phyloP scores from a whole-genome alignment of 2,797 vertebrate species.

The Silurus aristotelis region DNA sequence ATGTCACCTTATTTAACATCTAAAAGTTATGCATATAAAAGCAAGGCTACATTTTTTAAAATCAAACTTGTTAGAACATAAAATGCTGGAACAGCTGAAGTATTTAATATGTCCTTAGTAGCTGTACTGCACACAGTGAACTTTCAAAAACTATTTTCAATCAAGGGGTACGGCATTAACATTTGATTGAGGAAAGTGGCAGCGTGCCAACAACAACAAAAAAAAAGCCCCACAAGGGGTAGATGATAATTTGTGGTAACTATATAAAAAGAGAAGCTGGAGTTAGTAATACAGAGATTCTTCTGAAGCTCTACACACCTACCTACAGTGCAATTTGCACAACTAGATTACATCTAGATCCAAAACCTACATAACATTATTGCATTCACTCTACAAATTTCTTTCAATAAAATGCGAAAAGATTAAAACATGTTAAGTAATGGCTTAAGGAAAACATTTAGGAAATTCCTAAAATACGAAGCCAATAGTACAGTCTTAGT shows the following conservation, averaged over 20 bases:
- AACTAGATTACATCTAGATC: neutral
- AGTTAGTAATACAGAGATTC: neutral
- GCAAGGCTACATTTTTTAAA: neutral
- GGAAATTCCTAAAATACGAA: neutral
- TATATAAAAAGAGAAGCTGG: neutral
- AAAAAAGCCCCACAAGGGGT: neutral
- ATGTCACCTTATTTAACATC: neutral
- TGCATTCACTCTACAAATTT: neutral
- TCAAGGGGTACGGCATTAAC: slow-evolving; percentile 1
- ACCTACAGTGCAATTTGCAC: neutral
- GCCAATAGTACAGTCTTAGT: neutral
- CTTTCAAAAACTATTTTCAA: neutral
- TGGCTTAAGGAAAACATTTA: neutral
- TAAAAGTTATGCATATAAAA: neutral
- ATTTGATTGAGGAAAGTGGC: neutral
- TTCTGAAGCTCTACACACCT: slow-evolving; percentile 17
- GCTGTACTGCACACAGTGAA: neutral
- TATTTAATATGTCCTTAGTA: slow-evolving; percentile 2
- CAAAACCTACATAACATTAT: neutral
- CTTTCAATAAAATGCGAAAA: neutral
- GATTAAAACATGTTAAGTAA: neutral
- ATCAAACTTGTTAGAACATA: neutral
- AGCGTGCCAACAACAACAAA: neutral
- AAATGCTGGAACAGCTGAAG: neutral
- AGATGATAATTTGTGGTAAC: neutral